These are phyloP conservation scores for Lepus timidus DNA, from an alignment of 2,113 vertebrate genomes.

Conservation along the genomic window DNA sequence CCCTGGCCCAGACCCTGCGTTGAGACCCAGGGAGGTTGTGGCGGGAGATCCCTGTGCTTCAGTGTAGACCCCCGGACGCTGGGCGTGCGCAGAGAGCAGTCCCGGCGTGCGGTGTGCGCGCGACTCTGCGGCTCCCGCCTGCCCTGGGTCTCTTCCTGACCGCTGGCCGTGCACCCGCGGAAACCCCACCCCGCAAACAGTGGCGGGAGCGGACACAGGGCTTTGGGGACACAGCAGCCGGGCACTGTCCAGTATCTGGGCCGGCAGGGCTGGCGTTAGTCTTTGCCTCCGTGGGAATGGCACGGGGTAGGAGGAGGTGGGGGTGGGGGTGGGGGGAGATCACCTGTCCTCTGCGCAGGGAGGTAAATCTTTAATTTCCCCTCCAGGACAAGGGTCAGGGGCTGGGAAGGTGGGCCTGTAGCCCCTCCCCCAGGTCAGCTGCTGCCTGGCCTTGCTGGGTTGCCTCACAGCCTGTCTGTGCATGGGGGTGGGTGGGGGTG, in stretches of 20 bases:
- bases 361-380: slow-evolving; percentile 73
- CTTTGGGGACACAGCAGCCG: background rate
- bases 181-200: background rate
- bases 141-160: slow-evolving; percentile 80
- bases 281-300: no score
- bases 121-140: slow-evolving; percentile 44
- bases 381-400: slow-evolving; percentile 43
- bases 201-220: background rate
- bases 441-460: background rate
- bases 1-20: background rate
- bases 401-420: background rate
- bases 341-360: background rate
- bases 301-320: no score
- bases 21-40: background rate
- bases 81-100: background rate
- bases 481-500: no score
- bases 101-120: no score
- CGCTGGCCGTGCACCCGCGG: background rate
- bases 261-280: no score
- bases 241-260: background rate
- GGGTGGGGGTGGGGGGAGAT: background rate
- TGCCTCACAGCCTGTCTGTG: background rate
- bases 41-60: background rate
- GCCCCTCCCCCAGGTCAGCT: background rate
- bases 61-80: background rate